Percentiles rank a stretch among this genome's conserved stretches.
Evolutionary conservation across 2,888 invertebrate species (phyloP).

Genomic region (Scaptomyza flava): DNA sequence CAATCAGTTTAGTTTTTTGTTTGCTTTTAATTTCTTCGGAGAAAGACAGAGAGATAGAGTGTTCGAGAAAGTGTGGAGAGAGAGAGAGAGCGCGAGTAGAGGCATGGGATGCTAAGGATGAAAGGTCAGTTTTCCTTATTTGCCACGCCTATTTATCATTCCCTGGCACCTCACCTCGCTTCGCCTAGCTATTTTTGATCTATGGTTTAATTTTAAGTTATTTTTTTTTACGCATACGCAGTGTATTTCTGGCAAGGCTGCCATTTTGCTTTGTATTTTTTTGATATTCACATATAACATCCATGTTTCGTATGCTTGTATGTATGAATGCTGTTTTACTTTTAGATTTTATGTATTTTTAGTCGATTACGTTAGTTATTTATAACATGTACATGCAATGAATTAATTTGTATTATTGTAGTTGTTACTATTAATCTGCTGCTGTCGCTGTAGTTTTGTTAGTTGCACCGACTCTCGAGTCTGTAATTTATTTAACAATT

Average conservation of each 20-base stretch:
- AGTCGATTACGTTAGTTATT: slow-evolving; percentile 70
- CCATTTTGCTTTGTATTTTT: slow-evolving; percentile 49
- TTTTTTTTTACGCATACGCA: slow-evolving; percentile 67
- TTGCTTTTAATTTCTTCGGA: slow-evolving; percentile 36
- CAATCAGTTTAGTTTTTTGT: slow-evolving; percentile 71
- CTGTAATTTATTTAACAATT: slow-evolving; percentile 69
- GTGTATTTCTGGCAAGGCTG: slow-evolving; percentile 77
- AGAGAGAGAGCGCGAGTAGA: slow-evolving; percentile 23
- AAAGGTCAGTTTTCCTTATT: not conserved
- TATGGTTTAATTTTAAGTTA: slow-evolving; percentile 49
- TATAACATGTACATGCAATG: slow-evolving; percentile 75
- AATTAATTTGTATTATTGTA: slow-evolving; percentile 66
- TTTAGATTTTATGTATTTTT: slow-evolving; percentile 42
- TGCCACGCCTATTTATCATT: slow-evolving; percentile 2
- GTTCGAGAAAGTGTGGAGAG: slow-evolving; percentile 3
- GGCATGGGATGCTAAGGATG: not conserved
- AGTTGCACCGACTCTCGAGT: slow-evolving; percentile 25
- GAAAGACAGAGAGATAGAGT: slow-evolving; percentile 34
- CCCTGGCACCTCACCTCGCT: not conserved
- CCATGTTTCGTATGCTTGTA: not conserved
- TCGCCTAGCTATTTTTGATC: slow-evolving; percentile 21
- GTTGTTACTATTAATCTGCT: slow-evolving; percentile 38
- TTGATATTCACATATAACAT: slow-evolving; percentile 70
- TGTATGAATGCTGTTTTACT: slow-evolving; percentile 44
- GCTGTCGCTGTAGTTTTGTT: slow-evolving; percentile 10